A percentile compares a stretch with the other conserved stretches of the same genome.
Evolutionary conservation across 2,113 vertebrate species (phyloP).

Genomic region (Hystrix cristata): DNA sequence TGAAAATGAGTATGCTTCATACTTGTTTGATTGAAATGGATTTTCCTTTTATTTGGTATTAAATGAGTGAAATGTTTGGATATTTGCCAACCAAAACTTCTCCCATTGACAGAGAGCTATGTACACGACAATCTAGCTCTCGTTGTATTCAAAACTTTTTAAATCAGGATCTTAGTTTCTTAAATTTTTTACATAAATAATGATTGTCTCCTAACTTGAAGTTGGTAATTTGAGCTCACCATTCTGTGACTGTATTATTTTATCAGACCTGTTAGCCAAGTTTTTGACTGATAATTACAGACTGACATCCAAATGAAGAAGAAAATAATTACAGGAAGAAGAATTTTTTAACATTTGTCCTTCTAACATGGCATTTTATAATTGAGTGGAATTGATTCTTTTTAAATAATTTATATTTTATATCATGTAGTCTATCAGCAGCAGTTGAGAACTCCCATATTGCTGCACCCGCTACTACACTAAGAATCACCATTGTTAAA

Average conservation of each 20-base stretch:
- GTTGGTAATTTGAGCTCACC: not conserved
- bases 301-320: not conserved
- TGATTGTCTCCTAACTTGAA: not conserved
- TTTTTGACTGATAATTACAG: not conserved
- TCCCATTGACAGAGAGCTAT: not conserved
- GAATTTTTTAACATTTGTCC: not conserved
- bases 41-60: constrained; percentile 36
- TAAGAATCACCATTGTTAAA: not conserved
- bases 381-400: not conserved
- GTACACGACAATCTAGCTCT: not conserved
- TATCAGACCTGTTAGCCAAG: not conserved
- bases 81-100: not conserved
- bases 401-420: constrained; percentile 17
- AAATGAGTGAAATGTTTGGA: constrained; percentile 21
- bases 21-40: constrained; percentile 23
- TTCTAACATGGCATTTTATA: not conserved
- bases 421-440: not conserved
- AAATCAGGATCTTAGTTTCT: not conserved
- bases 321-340: not conserved
- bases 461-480: not conserved
- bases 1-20: constrained; percentile 2
- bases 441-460: not conserved
- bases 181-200: not conserved
- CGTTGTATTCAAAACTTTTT: not conserved
- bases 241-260: not conserved